Percentiles rank a stretch among this genome's conserved stretches.
Conservation (phyloP, 2,797 vertebrate species). For the Trichosurus vulpecula region DNA sequence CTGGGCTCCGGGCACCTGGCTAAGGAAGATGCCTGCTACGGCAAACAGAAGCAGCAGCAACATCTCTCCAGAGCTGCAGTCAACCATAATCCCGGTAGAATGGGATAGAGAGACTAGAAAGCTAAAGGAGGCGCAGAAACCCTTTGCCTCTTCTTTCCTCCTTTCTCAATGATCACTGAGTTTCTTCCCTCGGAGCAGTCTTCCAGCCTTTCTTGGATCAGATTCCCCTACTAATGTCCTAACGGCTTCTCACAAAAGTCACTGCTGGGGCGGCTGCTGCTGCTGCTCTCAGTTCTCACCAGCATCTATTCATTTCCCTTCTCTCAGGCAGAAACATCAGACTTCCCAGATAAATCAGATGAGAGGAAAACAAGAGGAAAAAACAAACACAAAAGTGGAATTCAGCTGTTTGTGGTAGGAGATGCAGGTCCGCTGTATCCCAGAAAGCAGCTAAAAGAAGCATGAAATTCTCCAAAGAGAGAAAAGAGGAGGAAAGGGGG, state of each 20-base stretch:
- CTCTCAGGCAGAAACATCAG: constrained; percentile 49
- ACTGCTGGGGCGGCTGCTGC: constrained; percentile 31
- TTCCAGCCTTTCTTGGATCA: constrained; percentile 50
- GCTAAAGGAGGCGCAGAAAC: constrained; percentile 13
- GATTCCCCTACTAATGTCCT: constrained; percentile 61
- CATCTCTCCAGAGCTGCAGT: constrained; percentile 31
- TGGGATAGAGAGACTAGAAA: neutral
- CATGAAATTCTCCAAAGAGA: neutral
- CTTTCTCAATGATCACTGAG: constrained; percentile 17
- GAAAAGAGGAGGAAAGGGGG: neutral
- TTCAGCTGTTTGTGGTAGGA: neutral
- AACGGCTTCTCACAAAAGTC: constrained; percentile 45
- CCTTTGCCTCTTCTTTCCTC: constrained; percentile 35
- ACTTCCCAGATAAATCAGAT: constrained; percentile 40
- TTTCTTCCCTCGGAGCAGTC: constrained; percentile 43
- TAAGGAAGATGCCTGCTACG: constrained; percentile 83
- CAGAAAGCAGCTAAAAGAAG: constrained; percentile 35
- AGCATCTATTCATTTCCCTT: constrained; percentile 63
- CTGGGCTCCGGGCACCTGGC: constrained; percentile 78
- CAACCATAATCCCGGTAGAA: constrained; percentile 56
- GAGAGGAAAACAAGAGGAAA: neutral
- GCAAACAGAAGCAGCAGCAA: constrained; percentile 56
- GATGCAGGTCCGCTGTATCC: neutral
- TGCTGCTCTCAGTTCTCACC: constrained; percentile 44
- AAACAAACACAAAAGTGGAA: constrained; percentile 42